phyloP scores from a whole-genome alignment of 2,113 vertebrate genomes.

The Callorhinus ursinus region DNA sequence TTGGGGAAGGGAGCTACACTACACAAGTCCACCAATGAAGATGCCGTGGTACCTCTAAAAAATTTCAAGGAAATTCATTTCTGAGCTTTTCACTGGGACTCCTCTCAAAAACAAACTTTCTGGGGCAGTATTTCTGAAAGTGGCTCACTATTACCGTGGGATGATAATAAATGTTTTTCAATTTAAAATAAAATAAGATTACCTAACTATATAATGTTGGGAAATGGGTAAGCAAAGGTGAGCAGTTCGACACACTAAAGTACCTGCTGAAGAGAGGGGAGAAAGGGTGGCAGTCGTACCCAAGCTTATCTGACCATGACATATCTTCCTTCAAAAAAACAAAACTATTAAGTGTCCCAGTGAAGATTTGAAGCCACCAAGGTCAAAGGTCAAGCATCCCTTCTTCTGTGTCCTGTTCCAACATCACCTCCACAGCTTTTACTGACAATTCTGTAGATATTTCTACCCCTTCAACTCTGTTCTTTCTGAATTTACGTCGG shows the following conservation, averaged over 20 bases:
- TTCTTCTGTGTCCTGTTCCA: not conserved
- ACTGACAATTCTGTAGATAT: not conserved
- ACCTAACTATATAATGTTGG: not conserved
- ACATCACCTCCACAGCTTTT: not conserved
- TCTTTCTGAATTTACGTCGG: not conserved
- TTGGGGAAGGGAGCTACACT: not conserved
- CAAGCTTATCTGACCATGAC: not conserved
- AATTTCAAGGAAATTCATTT: not conserved
- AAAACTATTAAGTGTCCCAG: not conserved
- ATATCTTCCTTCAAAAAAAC: not conserved
- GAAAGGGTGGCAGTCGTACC: not conserved
- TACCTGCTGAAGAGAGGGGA: not conserved
- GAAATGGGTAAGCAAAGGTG: not conserved
- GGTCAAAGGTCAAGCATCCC: not conserved
- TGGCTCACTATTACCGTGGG: not conserved
- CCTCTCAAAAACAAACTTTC: constrained; percentile 22
- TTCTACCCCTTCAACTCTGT: not conserved
- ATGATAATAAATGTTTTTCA: not conserved
- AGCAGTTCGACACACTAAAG: not conserved
- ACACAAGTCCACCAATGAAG: not conserved
- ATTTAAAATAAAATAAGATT: constrained; percentile 25
- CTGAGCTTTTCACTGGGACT: not conserved
- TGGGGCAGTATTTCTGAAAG: constrained; percentile 26
- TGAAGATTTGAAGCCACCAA: not conserved
- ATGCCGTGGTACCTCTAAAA: not conserved